These are phyloP conservation scores for Stenolophus ochropezus DNA, from an alignment of 2,888 invertebrate species.

Conservation along the genomic window DNA sequence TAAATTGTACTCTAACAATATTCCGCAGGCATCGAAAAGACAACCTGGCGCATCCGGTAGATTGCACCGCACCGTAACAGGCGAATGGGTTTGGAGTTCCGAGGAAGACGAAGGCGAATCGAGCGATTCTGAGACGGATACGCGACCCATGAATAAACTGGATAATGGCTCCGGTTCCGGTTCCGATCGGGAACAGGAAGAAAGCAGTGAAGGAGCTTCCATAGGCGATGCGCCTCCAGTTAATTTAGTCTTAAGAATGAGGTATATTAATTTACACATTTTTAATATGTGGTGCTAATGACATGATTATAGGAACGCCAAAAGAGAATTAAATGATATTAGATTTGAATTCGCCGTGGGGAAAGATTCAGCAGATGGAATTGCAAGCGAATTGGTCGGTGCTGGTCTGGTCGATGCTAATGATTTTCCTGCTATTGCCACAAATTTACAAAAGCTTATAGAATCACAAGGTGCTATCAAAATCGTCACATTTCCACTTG, in stretches of 20 bases:
- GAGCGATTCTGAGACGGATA: conserved; percentile 75
- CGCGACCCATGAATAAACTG: conserved; percentile 73
- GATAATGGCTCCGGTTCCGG: conserved; percentile 71
- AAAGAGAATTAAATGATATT: conserved; percentile 96
- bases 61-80: conserved; percentile 94
- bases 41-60: conserved; percentile 91
- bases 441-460: conserved; percentile 93
- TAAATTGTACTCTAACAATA: conserved; percentile 50
- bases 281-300: neutral
- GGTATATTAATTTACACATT: conserved; percentile 73
- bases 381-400: conserved; percentile 94
- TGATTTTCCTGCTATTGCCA: conserved; percentile 94
- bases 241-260: conserved; percentile 91
- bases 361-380: conserved; percentile 93
- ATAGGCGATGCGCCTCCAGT: conserved; percentile 75
- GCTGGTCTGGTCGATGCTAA: conserved; percentile 95
- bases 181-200: conserved; percentile 72
- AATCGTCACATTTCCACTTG: conserved; percentile 92
- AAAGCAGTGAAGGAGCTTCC: conserved; percentile 67
- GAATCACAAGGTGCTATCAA: conserved; percentile 81
- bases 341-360: conserved; percentile 96
- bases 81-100: conserved; percentile 99
- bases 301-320: conserved; percentile 82
- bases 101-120: conserved; percentile 88
- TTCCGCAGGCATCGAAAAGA: conserved; percentile 79